Base-by-base conservation (phyloP, 2,888 invertebrate species). In the Drosophila mimetica region DNA sequence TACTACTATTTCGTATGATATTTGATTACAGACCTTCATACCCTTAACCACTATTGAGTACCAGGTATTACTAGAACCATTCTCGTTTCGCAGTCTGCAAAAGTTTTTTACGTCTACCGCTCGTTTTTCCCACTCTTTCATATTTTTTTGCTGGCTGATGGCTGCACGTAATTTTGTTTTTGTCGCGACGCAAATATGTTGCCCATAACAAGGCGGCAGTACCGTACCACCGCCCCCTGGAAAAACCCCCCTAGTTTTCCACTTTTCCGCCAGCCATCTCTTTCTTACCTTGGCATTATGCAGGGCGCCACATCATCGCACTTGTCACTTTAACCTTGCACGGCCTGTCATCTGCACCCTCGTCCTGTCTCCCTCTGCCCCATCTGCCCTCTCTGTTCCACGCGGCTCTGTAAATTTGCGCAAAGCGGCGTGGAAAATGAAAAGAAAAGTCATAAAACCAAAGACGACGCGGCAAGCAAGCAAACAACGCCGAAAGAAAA, bases 301-400 rank as follows among this genome's bases (percentile, higher is more conserved):
- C 87, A 77, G 74, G 87, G 86, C 85, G 85, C 80, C 80, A 85
- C 60, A 79, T 77, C 80, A 71, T 76, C 78, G 79, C 88, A 86
- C 85, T 86, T 86, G 86, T 86, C 86, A 86, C 86, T 87, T 86
- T 88, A 86, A 88, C 86, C 84, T 84, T 84, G 80, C 86, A 80
- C 74, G 80, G 86, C 88, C 88, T 86, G 86, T 88, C 82, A 82
- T 73, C 79, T 42, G 46, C 46, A 66, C 41, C 59, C 39, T 46
- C 58, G 60, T 22, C n/a, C 36, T 16, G 20, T 60, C 44, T 46
- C 44, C 13, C 42, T 42, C 44, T 42, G 16, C 13, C 34, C 32
- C 16, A 4, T 39, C 16, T 42, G 37, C 42, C 46, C 20, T 36
- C 51, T 46, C 48, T 3, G 2, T 22, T 8, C 18, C 9, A 1